Evolutionary conservation across 2,113 vertebrate genomes (phyloP).

Genomic region (Myotis davidii): DNA sequence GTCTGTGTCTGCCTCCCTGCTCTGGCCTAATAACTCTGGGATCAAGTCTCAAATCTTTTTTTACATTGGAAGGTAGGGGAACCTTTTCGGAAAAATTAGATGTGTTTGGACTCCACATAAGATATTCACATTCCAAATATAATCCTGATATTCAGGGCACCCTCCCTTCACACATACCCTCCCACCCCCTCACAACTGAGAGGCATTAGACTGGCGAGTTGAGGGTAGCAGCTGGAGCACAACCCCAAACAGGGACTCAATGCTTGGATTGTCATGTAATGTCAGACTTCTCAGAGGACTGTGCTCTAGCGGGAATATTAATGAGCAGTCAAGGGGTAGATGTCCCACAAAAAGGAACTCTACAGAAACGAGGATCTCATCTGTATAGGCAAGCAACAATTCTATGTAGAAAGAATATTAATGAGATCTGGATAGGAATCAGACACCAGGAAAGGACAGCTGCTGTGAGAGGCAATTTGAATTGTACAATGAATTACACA

Average conservation of each 20-base stretch:
- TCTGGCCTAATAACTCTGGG: neutral
- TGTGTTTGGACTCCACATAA: neutral
- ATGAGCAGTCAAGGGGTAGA: conserved; percentile 16
- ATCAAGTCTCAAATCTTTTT: neutral
- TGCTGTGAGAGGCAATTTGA: conserved; percentile 56
- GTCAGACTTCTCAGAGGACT: neutral
- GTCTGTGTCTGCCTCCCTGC: neutral
- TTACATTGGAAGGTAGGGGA: neutral
- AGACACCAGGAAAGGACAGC: conserved; percentile 71
- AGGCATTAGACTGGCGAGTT: neutral
- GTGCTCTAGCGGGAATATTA: conserved; percentile 11
- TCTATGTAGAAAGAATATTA: conserved; percentile 72
- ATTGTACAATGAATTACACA: conserved; percentile 62
- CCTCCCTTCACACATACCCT: no score
- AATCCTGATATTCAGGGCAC: neutral
- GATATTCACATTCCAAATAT: conserved; percentile 16
- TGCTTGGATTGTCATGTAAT: neutral
- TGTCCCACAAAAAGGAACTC: neutral
- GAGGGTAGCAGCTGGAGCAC: neutral
- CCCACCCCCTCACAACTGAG: neutral
- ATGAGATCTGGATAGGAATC: conserved; percentile 77
- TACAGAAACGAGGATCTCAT: neutral
- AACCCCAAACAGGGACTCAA: neutral
- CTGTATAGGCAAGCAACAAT: conserved; percentile 44
- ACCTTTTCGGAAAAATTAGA: conserved; percentile 32